A percentile compares a stretch with the other conserved stretches of the same genome.
Evolutionary conservation across 2,113 vertebrate species (phyloP).

Genomic region (Amphilophus citrinellus): DNA sequence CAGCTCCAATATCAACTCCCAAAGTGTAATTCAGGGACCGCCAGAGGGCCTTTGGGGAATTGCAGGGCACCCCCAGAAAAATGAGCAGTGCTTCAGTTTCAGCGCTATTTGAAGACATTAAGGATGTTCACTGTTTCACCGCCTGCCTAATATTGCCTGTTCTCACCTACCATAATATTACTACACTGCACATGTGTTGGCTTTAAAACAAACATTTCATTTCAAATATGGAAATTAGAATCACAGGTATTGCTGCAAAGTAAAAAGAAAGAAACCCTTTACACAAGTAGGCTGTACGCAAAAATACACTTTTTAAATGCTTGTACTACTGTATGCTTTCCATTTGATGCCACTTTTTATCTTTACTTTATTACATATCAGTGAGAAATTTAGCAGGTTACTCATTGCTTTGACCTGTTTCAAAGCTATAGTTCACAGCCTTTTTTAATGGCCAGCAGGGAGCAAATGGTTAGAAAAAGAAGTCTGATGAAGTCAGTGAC

Average conservation of each 20-base stretch:
- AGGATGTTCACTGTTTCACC: background rate
- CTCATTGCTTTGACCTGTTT: background rate
- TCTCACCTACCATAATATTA: background rate
- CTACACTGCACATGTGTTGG: background rate
- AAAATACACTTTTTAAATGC: background rate
- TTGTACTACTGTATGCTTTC: background rate
- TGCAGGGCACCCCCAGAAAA: conserved; percentile 45
- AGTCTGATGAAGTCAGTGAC: background rate
- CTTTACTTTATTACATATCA: background rate
- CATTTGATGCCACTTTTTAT: background rate
- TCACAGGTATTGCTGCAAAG: background rate
- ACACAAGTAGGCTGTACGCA: background rate
- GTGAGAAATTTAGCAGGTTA: background rate
- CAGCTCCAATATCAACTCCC: conserved; percentile 50
- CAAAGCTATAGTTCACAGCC: background rate
- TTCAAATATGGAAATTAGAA: background rate
- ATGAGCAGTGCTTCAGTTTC: conserved; percentile 35
- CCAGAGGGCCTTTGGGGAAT: conserved; percentile 40
- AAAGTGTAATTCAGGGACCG: conserved; percentile 53
- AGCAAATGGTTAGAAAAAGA: background rate
- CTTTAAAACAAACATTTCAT: background rate
- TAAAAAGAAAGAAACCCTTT: too few relatives aligned
- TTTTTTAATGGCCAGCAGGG: background rate
- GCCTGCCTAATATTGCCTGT: background rate
- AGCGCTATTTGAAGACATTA: conserved; percentile 40